These are phyloP conservation scores for Smittia sp. DNA, from an alignment of 2,888 invertebrate genomes.

Conservation along the genomic window DNA sequence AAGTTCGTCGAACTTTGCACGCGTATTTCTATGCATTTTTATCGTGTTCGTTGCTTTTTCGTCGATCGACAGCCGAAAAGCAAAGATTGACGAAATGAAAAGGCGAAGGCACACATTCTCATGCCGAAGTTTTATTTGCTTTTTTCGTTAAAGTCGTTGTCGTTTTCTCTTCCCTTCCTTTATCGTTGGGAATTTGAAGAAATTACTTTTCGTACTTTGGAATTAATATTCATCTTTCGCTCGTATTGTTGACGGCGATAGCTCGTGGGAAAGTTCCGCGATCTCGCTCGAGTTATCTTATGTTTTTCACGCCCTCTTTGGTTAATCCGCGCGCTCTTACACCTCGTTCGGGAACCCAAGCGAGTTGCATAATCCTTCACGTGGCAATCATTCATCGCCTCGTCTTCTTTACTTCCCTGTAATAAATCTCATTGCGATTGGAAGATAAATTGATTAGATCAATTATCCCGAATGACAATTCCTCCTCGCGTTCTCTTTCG, in stretches of 20 bases:
- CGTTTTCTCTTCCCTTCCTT: not conserved
- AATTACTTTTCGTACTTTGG: not conserved
- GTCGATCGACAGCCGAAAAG: not conserved
- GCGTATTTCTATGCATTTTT: slow-evolving; percentile 37
- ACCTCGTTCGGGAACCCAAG: no score
- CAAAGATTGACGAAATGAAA: not conserved
- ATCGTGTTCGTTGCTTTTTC: slow-evolving; percentile 37
- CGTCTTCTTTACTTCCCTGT: not conserved
- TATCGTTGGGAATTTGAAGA: not conserved
- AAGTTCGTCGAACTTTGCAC: slow-evolving; percentile 40
- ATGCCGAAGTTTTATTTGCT: slow-evolving; percentile 1
- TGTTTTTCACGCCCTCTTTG: no score
- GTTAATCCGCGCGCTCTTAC: no score
- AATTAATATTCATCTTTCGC: not conserved
- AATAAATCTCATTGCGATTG: not conserved
- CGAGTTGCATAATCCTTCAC: not conserved
- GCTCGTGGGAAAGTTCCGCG: not conserved
- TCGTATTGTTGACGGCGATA: not conserved
- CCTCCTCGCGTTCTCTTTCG: not conserved
- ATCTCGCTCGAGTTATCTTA: no score
- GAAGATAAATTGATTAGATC: slow-evolving; percentile 2
- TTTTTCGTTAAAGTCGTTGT: not conserved
- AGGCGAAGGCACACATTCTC: not conserved
- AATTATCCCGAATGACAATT: not conserved
- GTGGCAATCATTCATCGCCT: not conserved